Base-by-base conservation (phyloP, 2,797 vertebrate species). In the Notamacropus eugenii region DNA sequence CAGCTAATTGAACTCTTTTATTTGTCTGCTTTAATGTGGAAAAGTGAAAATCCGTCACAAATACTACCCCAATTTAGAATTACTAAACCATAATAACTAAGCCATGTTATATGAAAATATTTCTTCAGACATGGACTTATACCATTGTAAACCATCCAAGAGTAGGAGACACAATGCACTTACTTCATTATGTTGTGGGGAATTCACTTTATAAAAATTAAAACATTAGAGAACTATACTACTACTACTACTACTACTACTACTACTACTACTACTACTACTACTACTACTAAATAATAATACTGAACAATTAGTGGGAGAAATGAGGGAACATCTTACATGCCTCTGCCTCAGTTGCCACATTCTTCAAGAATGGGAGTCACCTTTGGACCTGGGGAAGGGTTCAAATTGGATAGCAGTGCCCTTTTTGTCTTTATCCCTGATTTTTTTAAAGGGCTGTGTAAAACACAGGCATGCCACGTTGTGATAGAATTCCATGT, bases 51-150 rank as follows among this genome's bases (percentile, higher is more conserved):
- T 95, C 0, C 93, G 46, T 96, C 96, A 96, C 97, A 95, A 9
- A 5, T 14, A 46, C 52, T 52, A 52, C 96, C 97, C 31, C n/a
- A 62, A 58, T 96, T 97, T 95, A 93, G 34, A 19, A 94, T 95
- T 54, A 52, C 10, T 92, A 95, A 94, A 12, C 6, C 55, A 90
- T 93, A 16, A 4, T 34, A 58, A 8, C 19, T 93, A 93, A 10
- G 0, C 62, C 57, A 74, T 52, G 57, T 29, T 34, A 1, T 4
- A 46, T 82, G 16, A 92, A 9, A 29, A 2, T 74, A 1, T 95
- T 54, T 93, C 50, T 92, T 95, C 13, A 90, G 22, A 90, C 91
- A 28, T 92, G 87, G 13, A 52, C 22, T 93, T 31, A 40, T 3
- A 91, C 31, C 93, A n/a, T 12, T 95, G 9, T 40, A 74, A 92